phyloP scores from a whole-genome alignment of 2,888 invertebrate species.

The Yponomeuta plumbellus region DNA sequence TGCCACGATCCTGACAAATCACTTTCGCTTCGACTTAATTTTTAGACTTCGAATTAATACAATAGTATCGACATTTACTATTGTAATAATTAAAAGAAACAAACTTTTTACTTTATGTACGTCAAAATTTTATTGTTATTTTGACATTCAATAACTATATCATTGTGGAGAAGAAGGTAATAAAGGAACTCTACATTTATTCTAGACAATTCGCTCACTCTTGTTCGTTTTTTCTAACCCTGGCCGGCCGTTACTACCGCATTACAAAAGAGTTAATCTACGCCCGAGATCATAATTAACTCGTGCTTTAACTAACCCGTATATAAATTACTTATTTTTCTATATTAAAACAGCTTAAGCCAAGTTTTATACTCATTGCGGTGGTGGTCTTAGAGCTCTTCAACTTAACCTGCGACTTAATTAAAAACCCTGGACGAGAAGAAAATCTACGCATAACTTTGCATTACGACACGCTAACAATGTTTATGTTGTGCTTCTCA shows the following conservation, averaged over 20 bases:
- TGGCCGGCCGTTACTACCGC: constrained; percentile 21
- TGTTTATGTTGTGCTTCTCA: not conserved
- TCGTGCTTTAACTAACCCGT: constrained; percentile 6
- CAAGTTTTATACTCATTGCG: not conserved
- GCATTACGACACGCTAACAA: not conserved
- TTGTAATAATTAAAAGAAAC: no score
- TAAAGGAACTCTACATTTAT: no score
- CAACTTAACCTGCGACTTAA: not conserved
- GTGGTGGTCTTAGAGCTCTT: not conserved
- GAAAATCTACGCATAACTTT: not conserved
- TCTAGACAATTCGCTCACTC: not conserved
- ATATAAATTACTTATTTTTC: constrained; percentile 6
- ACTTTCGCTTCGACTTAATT: no score
- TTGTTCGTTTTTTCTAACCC: not conserved
- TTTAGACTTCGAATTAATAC: no score
- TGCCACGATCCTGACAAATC: no score
- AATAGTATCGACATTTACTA: no score
- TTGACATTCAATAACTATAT: no score
- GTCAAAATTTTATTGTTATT: no score
- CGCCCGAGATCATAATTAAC: constrained; percentile 17
- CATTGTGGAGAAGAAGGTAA: no score
- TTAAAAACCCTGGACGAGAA: not conserved
- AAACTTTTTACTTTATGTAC: no score
- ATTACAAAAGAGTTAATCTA: constrained; percentile 41
- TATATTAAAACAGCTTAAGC: not conserved